These are phyloP conservation scores for Trichogramma pretiosum DNA, from an alignment of 1,140 invertebrate species.

Conservation along the genomic window DNA sequence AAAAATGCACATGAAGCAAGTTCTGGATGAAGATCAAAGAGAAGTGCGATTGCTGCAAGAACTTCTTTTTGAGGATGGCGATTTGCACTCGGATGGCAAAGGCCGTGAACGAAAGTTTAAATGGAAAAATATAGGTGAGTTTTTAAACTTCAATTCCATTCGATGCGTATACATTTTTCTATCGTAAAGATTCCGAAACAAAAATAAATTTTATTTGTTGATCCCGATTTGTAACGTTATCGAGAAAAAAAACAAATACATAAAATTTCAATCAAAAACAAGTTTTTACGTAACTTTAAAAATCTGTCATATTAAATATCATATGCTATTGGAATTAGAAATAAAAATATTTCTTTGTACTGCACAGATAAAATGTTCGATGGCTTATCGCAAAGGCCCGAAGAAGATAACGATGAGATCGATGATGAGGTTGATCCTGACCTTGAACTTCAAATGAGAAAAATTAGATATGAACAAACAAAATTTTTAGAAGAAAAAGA, in stretches of 20 bases:
- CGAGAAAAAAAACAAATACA: too few species aligned
- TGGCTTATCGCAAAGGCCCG: too few species aligned
- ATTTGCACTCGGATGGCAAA: constrained; percentile 62
- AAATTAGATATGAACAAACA: constrained; percentile 56
- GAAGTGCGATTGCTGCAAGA: constrained; percentile 72
- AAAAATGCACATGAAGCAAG: constrained; percentile 61
- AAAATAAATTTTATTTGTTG: too few species aligned
- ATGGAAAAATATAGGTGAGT: constrained; percentile 68
- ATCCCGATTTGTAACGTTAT: too few species aligned
- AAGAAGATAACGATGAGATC: too few species aligned
- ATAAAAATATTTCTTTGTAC: too few species aligned
- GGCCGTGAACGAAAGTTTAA: constrained; percentile 68
- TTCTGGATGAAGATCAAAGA: constrained; percentile 73
- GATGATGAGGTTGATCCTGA: constrained; percentile 53
- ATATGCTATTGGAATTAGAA: background rate
- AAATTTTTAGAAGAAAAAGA: constrained; percentile 53
- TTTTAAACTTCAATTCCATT: constrained; percentile 2
- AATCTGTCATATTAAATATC: background rate
- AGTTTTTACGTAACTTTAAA: background rate
- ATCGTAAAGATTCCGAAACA: too few species aligned
- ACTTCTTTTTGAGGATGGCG: constrained; percentile 76
- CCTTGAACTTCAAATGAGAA: constrained; percentile 60
- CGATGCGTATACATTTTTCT: too few species aligned
- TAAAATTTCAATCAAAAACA: too few species aligned
- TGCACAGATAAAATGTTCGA: constrained; percentile 32